A percentile compares a stretch with the other conserved stretches of the same genome.
phyloP scores from a whole-genome alignment of 2,113 vertebrate genomes.

The Xenopus laevis region DNA sequence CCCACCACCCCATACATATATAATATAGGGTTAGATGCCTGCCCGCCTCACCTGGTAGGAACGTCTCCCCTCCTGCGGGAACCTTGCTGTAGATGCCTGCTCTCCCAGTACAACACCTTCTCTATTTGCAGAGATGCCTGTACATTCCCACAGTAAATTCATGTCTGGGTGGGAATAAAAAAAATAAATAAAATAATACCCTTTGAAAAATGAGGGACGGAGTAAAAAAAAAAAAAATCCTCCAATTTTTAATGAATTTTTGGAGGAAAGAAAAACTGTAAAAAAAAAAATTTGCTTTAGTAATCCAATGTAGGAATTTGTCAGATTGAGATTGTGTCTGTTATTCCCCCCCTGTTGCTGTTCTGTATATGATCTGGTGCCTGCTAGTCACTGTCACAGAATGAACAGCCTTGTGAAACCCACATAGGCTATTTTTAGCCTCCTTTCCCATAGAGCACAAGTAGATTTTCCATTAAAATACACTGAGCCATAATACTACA shows the following conservation, averaged over 20 bases:
- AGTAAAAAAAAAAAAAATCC: background rate
- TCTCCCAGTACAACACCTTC: constrained; percentile 4
- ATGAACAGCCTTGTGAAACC: constrained; percentile 28
- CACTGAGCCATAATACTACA: constrained; percentile 38
- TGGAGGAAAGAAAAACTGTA: background rate
- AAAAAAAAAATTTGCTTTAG: constrained; percentile 1
- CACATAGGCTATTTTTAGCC: constrained; percentile 45
- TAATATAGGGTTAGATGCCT: constrained; percentile 5
- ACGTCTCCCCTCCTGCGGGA: constrained; percentile 9
- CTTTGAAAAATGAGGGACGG: background rate
- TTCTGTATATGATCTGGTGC: constrained; percentile 20
- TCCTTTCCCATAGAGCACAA: constrained; percentile 28
- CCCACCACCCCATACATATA: background rate
- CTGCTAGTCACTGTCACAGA: constrained; percentile 39
- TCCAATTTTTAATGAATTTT: background rate
- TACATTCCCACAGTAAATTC: constrained; percentile 37
- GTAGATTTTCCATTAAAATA: constrained; percentile 40
- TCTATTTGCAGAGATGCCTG: constrained; percentile 11
- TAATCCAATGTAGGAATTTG: background rate
- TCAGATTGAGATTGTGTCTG: background rate
- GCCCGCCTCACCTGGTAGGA: constrained; percentile 16
- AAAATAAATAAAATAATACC: constrained; percentile 3
- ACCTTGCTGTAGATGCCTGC: constrained; percentile 11
- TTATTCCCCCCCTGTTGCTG: constrained; percentile 12
- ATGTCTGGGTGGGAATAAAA: constrained; percentile 22